Evolutionary conservation across 64 coral and sea anemone genomes (phyloP), one percentile per base, ranked within the genome.

Genomic region (Montipora cactus): DNA sequence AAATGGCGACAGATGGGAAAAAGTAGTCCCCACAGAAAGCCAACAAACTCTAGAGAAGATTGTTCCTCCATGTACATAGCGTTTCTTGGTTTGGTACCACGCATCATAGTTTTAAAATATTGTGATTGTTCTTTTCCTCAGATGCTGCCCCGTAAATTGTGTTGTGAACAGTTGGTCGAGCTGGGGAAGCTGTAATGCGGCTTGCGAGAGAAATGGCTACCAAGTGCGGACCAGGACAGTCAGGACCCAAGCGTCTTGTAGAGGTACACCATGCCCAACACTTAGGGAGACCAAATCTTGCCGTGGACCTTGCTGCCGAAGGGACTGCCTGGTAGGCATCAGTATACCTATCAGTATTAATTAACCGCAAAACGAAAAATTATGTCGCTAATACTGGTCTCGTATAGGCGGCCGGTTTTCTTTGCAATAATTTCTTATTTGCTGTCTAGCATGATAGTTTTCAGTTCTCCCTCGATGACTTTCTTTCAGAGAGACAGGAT

Each of bases 131-230:
- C 4, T 5, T 78, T 19, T 62, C 37, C 49, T n/a, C 47, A 96
- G 90, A 21, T 98, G 96, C 76, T 95, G 96, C 68, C 94, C 94
- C 3, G 88, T 94, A 11, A 94, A 95, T 47, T 91, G 94, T 79
- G 77, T 45, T 2, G 77, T 94, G 6, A 77, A 77, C 5, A 48
- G 18, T 22, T 98, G 97, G 97, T 85, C 88, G 7, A 58, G 62
- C 21, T 98, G 97, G 97, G 94, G 94, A 62, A 16, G 53, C 4
- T 98, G 97, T 25, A 94, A 57, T 18, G 97, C 97, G 4, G 72
- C 48, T 12, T 98, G 97, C 80, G 92, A 79, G 66, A 59, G 66
- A 14, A 91, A 15, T 52, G 97, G 97, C 9, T 53, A 62, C 23
- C 76, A 74, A 81, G 75, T 37, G 14, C 94, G 97, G 23, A 95